Base-by-base conservation (phyloP, 53 echinoderm and acorn worm species). In the Paracentrotus lividus region DNA sequence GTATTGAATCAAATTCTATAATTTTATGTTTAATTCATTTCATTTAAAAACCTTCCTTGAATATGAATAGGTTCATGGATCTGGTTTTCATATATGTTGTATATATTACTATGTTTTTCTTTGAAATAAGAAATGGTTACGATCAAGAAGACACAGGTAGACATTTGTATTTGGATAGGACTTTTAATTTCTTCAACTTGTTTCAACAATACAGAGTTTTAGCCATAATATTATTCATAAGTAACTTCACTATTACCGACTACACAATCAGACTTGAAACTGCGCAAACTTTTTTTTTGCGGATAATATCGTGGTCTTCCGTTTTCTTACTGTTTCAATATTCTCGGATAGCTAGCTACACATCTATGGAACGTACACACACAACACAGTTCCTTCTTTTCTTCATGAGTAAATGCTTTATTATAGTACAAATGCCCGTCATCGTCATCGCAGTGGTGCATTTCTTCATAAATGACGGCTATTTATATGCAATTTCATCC, bases 321-420 rank as follows among this genome's bases (percentile, higher is more conserved):
- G 53, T 52, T 86, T 56, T 56, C 86, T 86, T 86, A 36, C 86
- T 86, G 86, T 55, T 53, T 86, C 54, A 55, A 23, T 86, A 86
- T 56, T 55, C 86, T 89, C 65, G 60, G 61, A 89, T 89, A 89
- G 47, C 89, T 89, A 89, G 89, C 89, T 89, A 89, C 64, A 64
- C 89, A 27, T 59, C 89, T 64, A 64, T 89, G 60, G 38, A 89
- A 64, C 86, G 56, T 60, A 89, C 89, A 89, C 88, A 86, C 88
- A 89, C 89, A 21, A 89, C 89, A 89, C 15, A 61, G 42, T 60
- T 65, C 89, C 44, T 89, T 61, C 42, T 60, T 54, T 86, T 86
- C 42, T 36, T 57, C 65, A 65, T 65, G 64, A 64, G 58, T 89
- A 89, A 89, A 89, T 89, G 89, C 61, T 38, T 89, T 45, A 89